Base-by-base conservation (phyloP, 2,797 vertebrate species). In the Sebastes minor region DNA sequence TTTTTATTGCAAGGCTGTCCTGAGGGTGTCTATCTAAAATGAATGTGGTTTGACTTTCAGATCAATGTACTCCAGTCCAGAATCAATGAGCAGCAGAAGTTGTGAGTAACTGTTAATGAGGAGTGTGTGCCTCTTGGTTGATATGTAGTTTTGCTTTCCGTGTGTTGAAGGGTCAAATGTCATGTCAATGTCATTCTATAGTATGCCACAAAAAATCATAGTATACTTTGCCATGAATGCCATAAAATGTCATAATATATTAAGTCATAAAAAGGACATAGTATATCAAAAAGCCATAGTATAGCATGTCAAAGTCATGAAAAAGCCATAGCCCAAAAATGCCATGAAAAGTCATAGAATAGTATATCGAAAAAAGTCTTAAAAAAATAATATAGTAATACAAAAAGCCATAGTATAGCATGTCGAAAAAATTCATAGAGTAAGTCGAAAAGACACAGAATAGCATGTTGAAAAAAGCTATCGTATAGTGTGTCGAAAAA, bases 11-110 rank as follows among this genome's bases (percentile, higher is more conserved):
- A 49, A 67, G 46, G 74, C 74, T 77, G 6, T 86, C 69, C 62
- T 30, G 62, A 61, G 56, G 72, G 64, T 76, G 8, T 74, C 71
- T 62, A 55, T 91, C 88, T 92, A 89, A 94, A 94, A 90, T 81
- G 14, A 66, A 80, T 91, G 87, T 92, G 83, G 87, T 88, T 92
- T 89, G 84, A 87, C 88, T 94, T 95, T 52, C 94, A 95, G 94
- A 91, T 94, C 61, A 93, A 86, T 84, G 78, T 89, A 65, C 86
- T 94, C 62, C 93, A 95, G 89, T 62, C 80, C 89, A 77, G 93
- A 92, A 91, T 95, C 92, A 90, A 16, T 84, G 92, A 95, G 76
- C 92, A 95, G 81, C 94, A 89, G 90, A 95, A 94, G 92, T 94
- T 93, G 95, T 94, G 92, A 95, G 91, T 94, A 95, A 88, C 74